Percentiles rank a stretch among this genome's conserved stretches.
Evolutionary conservation across 1,140 invertebrate species (phyloP).

Genomic region (Parapsyche elsis): DNA sequence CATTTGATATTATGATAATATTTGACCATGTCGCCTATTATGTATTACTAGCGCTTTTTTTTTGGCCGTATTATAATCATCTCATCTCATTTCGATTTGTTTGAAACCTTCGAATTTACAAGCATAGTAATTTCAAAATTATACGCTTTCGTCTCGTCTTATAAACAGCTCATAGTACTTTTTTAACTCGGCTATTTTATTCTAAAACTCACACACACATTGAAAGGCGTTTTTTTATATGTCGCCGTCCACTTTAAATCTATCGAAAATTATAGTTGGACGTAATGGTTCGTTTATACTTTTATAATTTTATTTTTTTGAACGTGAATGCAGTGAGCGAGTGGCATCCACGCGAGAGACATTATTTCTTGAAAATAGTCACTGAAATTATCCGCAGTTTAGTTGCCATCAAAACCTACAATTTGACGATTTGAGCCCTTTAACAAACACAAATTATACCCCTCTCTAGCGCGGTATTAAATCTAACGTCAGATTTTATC

Average conservation of each 20-base stretch:
- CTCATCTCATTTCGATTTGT: slow-evolving; percentile 43
- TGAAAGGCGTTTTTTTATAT: background rate
- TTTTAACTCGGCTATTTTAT: slow-evolving; percentile 10
- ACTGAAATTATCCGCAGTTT: slow-evolving; percentile 33
- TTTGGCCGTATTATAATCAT: slow-evolving; percentile 37
- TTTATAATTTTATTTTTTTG: slow-evolving; percentile 34
- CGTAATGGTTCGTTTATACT: slow-evolving; percentile 53
- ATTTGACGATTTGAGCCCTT: slow-evolving; percentile 43
- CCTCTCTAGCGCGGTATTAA: background rate
- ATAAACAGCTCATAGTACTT: slow-evolving; percentile 11
- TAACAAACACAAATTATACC: slow-evolving; percentile 41
- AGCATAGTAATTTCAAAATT: slow-evolving; percentile 49
- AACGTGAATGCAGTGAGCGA: background rate
- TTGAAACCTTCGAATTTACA: slow-evolving; percentile 45
- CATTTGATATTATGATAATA: slow-evolving; percentile 49
- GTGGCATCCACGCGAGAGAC: slow-evolving; percentile 52
- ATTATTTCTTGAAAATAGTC: slow-evolving; percentile 49
- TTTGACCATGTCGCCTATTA: slow-evolving; percentile 49
- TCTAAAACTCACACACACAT: background rate
- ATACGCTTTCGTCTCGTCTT: slow-evolving; percentile 33
- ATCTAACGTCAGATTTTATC: background rate
- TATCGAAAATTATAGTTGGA: slow-evolving; percentile 54
- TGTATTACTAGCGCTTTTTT: slow-evolving; percentile 14
- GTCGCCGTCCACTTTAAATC: slow-evolving; percentile 30
- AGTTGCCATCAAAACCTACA: slow-evolving; percentile 2